A percentile compares a stretch with the other conserved stretches of the same genome.
Conservation (phyloP, 2,888 invertebrate species). For the Ametastegia equiseti region DNA sequence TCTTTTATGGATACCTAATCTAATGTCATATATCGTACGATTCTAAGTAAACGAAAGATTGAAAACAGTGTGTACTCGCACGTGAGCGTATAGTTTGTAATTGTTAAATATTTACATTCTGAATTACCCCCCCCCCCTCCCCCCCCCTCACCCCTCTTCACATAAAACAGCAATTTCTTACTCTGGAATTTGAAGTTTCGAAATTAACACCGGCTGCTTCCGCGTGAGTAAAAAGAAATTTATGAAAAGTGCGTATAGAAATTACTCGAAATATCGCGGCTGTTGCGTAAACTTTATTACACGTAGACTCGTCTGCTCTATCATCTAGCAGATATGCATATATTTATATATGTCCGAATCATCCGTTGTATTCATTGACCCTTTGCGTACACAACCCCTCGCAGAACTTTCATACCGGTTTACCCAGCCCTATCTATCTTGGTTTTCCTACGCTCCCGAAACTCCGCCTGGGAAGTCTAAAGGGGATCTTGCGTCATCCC, state of each 20-base stretch:
- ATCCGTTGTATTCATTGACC: slow-evolving; percentile 13
- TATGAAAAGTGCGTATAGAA: too few relatives aligned
- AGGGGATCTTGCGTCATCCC: slow-evolving; percentile 2
- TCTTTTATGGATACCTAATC: not conserved
- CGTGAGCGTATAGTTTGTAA: not conserved
- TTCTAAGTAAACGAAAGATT: not conserved
- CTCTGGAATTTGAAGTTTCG: too few relatives aligned
- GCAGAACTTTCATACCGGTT: slow-evolving; percentile 24
- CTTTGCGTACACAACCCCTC: not conserved
- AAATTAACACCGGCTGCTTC: too few relatives aligned
- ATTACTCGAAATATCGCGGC: too few relatives aligned
- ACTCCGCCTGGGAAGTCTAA: not conserved
- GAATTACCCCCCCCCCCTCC: too few relatives aligned
- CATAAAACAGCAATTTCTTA: too few relatives aligned
- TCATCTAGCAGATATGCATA: not conserved
- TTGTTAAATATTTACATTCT: not conserved
- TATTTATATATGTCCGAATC: not conserved
- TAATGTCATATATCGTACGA: not conserved
- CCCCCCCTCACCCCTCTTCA: too few relatives aligned
- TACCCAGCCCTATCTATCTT: slow-evolving; percentile 12
- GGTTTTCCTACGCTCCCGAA: slow-evolving; percentile 7
- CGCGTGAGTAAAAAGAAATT: too few relatives aligned
- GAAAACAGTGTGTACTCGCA: not conserved
- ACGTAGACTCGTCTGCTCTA: not conserved
- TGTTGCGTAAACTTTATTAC: not conserved